Base-by-base conservation (phyloP, 2,113 vertebrate genomes). In the Mionectes macconnelli region DNA sequence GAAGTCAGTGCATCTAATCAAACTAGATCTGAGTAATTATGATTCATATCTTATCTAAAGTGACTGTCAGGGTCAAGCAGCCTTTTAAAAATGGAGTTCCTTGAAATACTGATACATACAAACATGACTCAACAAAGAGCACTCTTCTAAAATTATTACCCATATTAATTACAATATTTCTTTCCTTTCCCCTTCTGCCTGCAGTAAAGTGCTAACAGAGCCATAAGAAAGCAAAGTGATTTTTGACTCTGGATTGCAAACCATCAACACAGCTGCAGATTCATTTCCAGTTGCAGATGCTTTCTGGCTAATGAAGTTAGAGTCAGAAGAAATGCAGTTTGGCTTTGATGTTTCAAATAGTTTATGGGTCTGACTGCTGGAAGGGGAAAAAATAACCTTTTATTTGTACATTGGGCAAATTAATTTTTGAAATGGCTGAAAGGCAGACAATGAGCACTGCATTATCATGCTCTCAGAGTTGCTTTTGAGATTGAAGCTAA, bases 231-330 rank as follows among this genome's bases (percentile, higher is more conserved):
- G 44, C 9, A 28, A 92, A 84, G 25, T 15, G 62, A 59, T 87
- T 95, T 93, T 89, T 73, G 67, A 82, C 45, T 91, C 76, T 83
- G 90, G 72, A 55, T 94, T 89, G 67, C 45, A 89, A 96, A 95
- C 89, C 70, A 70, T 74, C 96, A 96, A 96, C 94, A 96, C 94
- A 97, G 94, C 95, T 95, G 96, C 94, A 83, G 75, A 90, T 95
- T 91, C 70, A 90, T 94, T 97, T 91, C 89, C 78, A 96, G 84
- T 94, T 87, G 91, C 95, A 83, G 91, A 94, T 76, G 83, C 82
- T 95, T 90, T 94, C 81, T 83, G 78, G 87, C 60, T 96, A 93
- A 94, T 91, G 95, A 96, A 91, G 69, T 85, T 79, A 93, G 57
- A 94, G 81, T n/a, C 70, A 73, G 89, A 85, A 96, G 94, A 94